phyloP scores from a whole-genome alignment of 2,888 invertebrate species.

The Amphipyra tragopoginis region DNA sequence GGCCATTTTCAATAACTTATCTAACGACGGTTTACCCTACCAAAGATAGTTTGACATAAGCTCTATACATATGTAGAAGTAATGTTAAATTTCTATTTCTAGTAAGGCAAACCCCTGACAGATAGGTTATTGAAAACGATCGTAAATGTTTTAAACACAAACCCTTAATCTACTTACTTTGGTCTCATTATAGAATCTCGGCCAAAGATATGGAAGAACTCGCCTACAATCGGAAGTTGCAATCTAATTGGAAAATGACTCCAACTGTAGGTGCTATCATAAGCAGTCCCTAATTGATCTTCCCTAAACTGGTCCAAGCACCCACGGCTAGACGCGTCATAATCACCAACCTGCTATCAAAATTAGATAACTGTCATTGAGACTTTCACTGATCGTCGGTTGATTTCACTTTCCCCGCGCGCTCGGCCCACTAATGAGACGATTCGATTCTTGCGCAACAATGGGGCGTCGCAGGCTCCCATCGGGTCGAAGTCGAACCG shows the following conservation, averaged over 20 bases:
- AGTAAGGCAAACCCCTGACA: too few species aligned
- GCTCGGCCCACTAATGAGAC: conserved; percentile 73
- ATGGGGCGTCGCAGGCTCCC: conserved; percentile 60
- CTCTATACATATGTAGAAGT: too few species aligned
- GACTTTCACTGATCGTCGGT: conserved; percentile 83
- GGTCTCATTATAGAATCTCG: not conserved
- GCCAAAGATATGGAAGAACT: conserved; percentile 21
- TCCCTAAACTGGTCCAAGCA: conserved; percentile 44
- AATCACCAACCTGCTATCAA: conserved; percentile 70
- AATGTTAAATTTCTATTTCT: too few species aligned
- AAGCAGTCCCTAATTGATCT: conserved; percentile 36
- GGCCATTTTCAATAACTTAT: too few species aligned
- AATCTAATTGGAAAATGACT: conserved; percentile 28
- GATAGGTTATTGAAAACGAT: too few species aligned
- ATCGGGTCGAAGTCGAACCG: conserved; percentile 52
- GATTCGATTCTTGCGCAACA: conserved; percentile 78
- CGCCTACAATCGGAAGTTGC: conserved; percentile 14
- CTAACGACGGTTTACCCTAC: too few species aligned
- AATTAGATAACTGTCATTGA: conserved; percentile 84
- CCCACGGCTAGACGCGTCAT: conserved; percentile 38
- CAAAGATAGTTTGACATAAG: too few species aligned
- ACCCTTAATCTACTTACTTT: conserved; percentile 35
- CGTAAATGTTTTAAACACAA: not conserved
- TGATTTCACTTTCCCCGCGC: conserved; percentile 82
- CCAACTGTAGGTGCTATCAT: conserved; percentile 9